Evolutionary conservation across 2,113 vertebrate genomes (phyloP).

Genomic region (Ranitomeya variabilis): DNA sequence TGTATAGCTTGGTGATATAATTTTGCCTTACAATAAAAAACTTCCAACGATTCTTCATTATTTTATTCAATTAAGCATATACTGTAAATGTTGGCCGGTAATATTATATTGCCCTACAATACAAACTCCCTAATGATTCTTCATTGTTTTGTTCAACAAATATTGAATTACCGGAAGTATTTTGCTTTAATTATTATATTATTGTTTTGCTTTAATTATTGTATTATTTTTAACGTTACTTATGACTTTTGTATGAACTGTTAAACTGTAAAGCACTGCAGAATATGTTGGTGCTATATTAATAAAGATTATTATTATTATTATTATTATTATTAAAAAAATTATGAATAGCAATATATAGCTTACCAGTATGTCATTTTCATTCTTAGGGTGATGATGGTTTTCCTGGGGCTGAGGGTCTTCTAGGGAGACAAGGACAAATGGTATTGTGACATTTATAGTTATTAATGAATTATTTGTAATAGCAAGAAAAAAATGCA

Average conservation of each 20-base stretch:
- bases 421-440: slow-evolving; percentile 65
- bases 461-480: neutral
- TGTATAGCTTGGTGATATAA: too few species aligned
- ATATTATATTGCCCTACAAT: too few species aligned
- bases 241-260: too few species aligned
- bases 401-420: slow-evolving; percentile 63
- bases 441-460: slow-evolving; percentile 65
- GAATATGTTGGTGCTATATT: too few species aligned
- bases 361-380: neutral
- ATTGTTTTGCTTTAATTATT: too few species aligned
- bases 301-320: too few species aligned
- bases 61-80: neutral
- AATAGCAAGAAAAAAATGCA: too few species aligned
- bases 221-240: too few species aligned
- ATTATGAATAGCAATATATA: neutral
- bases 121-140: neutral
- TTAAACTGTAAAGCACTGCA: too few species aligned
- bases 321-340: neutral
- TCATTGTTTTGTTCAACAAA: neutral
- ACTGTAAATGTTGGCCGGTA: too few species aligned
- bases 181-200: too few species aligned
- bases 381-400: slow-evolving; percentile 68
- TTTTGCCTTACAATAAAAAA: too few species aligned
- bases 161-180: neutral
- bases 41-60: neutral